A percentile compares a stretch with the other conserved stretches of the same genome.
Evolutionary conservation across 2,888 invertebrate genomes (phyloP).

Genomic region (Pyrochroa serraticornis): DNA sequence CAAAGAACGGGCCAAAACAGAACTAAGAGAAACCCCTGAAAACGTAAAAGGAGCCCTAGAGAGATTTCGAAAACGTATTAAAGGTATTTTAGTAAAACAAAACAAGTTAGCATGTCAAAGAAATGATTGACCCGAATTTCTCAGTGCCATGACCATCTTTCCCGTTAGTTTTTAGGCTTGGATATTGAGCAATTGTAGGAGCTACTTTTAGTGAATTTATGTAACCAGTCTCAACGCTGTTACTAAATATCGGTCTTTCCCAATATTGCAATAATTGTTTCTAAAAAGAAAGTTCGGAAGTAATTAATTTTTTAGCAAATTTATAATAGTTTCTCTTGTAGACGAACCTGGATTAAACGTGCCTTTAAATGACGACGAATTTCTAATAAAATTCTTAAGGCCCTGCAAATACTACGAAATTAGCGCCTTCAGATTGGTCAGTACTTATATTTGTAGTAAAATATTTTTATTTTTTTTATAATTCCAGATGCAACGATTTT

Average conservation of each 20-base stretch:
- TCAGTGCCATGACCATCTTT: no score
- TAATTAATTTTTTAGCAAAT: no score
- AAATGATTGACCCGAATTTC: not conserved
- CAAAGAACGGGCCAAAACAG: conserved; percentile 68
- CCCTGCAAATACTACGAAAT: conserved; percentile 88
- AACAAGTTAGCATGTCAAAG: conserved; percentile 2
- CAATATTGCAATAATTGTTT: not conserved
- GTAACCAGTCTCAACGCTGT: not conserved
- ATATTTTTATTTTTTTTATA: conserved; percentile 1
- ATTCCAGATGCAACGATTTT: conserved; percentile 73
- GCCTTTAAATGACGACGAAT: conserved; percentile 74
- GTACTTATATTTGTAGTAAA: conserved; percentile 10
- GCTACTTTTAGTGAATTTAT: not conserved
- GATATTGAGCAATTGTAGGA: not conserved
- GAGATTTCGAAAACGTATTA: conserved; percentile 64
- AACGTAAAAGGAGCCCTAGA: conserved; percentile 64
- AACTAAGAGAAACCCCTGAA: conserved; percentile 76
- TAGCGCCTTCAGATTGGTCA: conserved; percentile 76
- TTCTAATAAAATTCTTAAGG: conserved; percentile 77
- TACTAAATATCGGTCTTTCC: not conserved
- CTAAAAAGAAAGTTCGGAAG: no score
- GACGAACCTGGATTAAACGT: conserved; percentile 67
- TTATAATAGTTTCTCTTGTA: no score
- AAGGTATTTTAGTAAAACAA: conserved; percentile 60
- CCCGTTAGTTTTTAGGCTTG: not conserved